Evolutionary conservation across 1,140 invertebrate species (phyloP).

Genomic region (Adoxophyes honmai): DNA sequence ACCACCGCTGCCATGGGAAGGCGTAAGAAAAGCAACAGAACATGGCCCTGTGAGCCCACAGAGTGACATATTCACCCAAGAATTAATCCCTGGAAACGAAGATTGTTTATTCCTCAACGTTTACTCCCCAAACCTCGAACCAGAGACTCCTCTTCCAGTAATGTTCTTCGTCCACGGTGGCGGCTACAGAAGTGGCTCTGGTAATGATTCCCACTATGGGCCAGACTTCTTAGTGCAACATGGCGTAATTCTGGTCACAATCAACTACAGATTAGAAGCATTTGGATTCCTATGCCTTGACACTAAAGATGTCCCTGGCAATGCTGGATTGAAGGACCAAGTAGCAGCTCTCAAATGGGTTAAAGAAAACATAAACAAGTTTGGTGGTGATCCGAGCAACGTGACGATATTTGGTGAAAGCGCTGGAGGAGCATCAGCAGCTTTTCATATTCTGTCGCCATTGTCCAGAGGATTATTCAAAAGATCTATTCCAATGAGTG

Average conservation of each 20-base stretch:
- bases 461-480: conserved; percentile 77
- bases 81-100: conserved; percentile 59
- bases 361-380: conserved; percentile 76
- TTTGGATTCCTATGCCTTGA: conserved; percentile 74
- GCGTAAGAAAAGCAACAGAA: conserved; percentile 69
- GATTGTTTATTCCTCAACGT: conserved; percentile 83
- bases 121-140: conserved; percentile 72
- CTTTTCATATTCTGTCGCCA: conserved; percentile 77
- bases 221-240: conserved; percentile 80
- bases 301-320: conserved; percentile 71
- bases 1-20: conserved; percentile 70
- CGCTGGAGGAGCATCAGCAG: conserved; percentile 74
- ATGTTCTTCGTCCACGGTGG: conserved; percentile 84
- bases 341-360: conserved; percentile 80
- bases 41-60: conserved; percentile 70
- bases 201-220: conserved; percentile 72
- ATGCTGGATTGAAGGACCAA: conserved; percentile 80
- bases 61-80: conserved; percentile 35
- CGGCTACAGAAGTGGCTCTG: conserved; percentile 77
- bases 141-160: conserved; percentile 68
- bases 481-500: conserved; percentile 44
- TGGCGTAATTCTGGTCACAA: conserved; percentile 79
- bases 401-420: conserved; percentile 79
- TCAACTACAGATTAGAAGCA: conserved; percentile 76
- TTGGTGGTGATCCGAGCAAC: conserved; percentile 80